A percentile compares a stretch with the other conserved stretches of the same genome.
Conservation (phyloP, 2,113 vertebrate species). For the Oxygymnocypris stewartii region DNA sequence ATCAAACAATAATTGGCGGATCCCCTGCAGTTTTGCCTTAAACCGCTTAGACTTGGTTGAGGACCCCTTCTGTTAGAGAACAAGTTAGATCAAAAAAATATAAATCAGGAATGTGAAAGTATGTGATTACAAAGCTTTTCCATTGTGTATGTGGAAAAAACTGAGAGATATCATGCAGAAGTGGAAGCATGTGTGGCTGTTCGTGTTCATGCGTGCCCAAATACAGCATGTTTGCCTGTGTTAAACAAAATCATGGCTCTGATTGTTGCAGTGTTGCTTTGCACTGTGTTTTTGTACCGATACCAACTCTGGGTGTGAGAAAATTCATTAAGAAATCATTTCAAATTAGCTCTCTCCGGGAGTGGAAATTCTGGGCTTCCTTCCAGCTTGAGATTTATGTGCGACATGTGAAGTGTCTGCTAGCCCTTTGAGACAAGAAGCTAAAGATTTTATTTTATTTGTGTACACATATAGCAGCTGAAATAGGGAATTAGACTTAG, state of each 20-base stretch:
- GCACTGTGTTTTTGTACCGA: constrained; percentile 20
- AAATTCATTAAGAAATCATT: constrained; percentile 56
- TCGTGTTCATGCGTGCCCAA: not conserved
- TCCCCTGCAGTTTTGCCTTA: not conserved
- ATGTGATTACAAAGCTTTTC: not conserved
- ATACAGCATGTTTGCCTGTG: not conserved
- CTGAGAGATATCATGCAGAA: not conserved
- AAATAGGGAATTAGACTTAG: constrained; percentile 10
- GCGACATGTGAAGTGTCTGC: not conserved
- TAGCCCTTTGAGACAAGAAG: constrained; percentile 11
- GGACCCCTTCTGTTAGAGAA: not conserved
- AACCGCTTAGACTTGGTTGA: not conserved
- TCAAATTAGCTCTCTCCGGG: constrained; percentile 12
- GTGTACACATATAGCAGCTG: constrained; percentile 33
- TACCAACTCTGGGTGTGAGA: constrained; percentile 25
- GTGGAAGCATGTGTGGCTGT: constrained; percentile 14
- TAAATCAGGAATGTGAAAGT: not conserved
- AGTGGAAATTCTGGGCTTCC: constrained; percentile 37
- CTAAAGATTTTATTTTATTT: constrained; percentile 50
- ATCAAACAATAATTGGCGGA: not conserved
- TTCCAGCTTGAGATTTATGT: constrained; percentile 47
- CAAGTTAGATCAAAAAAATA: not conserved
- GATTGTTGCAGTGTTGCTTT: constrained; percentile 8
- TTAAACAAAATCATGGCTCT: constrained; percentile 5
- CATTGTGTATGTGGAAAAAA: not conserved